phyloP scores from a whole-genome alignment of 2,113 vertebrate genomes.

The Murina feae region DNA sequence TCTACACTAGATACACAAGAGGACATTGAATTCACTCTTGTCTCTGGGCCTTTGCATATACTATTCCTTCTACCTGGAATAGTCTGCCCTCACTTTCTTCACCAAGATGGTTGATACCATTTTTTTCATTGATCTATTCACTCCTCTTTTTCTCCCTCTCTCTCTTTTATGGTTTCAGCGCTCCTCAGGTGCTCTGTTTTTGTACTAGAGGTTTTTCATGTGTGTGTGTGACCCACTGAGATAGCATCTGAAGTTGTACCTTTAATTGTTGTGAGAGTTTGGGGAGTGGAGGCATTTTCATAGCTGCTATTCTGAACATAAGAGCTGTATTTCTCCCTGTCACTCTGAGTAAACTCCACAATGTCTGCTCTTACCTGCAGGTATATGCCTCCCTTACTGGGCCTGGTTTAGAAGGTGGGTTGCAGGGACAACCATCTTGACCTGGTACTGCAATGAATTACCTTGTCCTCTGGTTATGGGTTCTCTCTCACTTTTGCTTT shows the following conservation, averaged over 20 bases:
- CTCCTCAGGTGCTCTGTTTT: not conserved
- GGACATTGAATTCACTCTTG: not conserved
- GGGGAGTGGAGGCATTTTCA: not conserved
- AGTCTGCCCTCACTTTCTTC: not conserved
- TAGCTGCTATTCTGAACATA: not conserved
- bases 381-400: not conserved
- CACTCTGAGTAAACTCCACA: not conserved
- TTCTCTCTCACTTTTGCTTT: not conserved
- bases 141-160: not conserved
- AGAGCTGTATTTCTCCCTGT: fast-evolving
- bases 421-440: not conserved
- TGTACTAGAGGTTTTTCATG: not conserved
- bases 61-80: not conserved
- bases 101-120: not conserved
- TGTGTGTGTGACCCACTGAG: not conserved
- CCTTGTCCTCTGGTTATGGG: not conserved
- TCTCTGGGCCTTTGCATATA: not conserved
- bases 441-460: not conserved
- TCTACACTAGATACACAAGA: not conserved
- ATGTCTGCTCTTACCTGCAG: not conserved
- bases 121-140: not conserved
- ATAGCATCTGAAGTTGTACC: not conserved
- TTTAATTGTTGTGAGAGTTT: not conserved
- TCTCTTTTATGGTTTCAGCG: not conserved
- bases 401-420: not conserved